phyloP scores from a whole-genome alignment of 2,888 invertebrate genomes.

The Nemapogon koenigi region DNA sequence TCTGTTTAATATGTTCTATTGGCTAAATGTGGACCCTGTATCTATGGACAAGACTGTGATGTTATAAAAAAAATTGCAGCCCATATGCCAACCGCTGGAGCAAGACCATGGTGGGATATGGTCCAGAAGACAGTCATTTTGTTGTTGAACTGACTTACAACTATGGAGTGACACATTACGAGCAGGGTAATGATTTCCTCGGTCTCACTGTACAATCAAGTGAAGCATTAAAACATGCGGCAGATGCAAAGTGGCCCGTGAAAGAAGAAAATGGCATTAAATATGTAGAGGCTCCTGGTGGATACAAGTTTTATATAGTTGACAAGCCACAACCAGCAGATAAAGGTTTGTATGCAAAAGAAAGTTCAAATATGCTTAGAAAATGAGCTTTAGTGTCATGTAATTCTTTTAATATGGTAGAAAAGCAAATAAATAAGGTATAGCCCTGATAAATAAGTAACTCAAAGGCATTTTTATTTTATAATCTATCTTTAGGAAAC shows the following conservation, averaged over 20 bases:
- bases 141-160: conserved; percentile 97
- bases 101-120: conserved; percentile 99
- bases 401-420: background rate
- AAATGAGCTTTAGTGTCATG: background rate
- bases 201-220: conserved; percentile 85
- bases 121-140: conserved; percentile 93
- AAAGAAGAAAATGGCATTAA: conserved; percentile 66
- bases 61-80: too few relatives aligned
- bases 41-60: background rate
- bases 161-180: conserved; percentile 89
- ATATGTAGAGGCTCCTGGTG: conserved; percentile 86
- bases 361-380: conserved; percentile 1
- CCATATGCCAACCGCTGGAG: conserved; percentile 98
- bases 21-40: background rate
- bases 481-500: too few relatives aligned
- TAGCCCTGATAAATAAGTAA: too few relatives aligned
- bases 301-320: conserved; percentile 85
- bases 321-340: conserved; percentile 73
- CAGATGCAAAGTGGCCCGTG: conserved; percentile 74
- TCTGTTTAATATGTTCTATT: background rate
- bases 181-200: conserved; percentile 89
- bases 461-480: too few relatives aligned
- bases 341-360: conserved; percentile 56
- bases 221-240: conserved; percentile 77
- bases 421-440: background rate